Evolutionary conservation across 1,140 invertebrate genomes (phyloP).

Genomic region (Drosophila funebris): DNA sequence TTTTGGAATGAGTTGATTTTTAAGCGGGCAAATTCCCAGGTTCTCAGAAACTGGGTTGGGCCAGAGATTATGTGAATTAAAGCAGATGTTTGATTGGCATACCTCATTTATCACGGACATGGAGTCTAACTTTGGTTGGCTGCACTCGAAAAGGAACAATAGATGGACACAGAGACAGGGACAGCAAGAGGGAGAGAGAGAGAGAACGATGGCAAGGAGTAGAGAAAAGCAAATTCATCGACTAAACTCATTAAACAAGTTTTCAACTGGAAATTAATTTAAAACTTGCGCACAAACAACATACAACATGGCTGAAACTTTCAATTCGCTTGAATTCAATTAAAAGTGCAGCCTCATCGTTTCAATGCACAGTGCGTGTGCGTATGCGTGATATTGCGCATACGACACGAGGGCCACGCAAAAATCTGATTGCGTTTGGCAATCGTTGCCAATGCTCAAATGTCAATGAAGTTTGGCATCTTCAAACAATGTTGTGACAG

Average conservation of each 20-base stretch:
- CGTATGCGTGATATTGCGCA: conserved; percentile 76
- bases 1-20: conserved; percentile 16
- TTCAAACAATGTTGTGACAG: conserved; percentile 55
- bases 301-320: conserved; percentile 37
- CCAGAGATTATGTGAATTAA: background rate
- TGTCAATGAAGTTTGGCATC: conserved; percentile 52
- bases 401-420: conserved; percentile 57
- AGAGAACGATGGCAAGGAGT: no score
- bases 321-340: conserved; percentile 71
- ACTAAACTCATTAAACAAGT: conserved; percentile 74
- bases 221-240: conserved; percentile 47
- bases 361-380: conserved; percentile 21
- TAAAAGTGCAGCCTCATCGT: conserved; percentile 66
- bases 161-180: no score
- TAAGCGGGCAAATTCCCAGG: background rate
- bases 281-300: conserved; percentile 49
- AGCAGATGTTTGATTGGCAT: background rate
- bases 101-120: background rate
- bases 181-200: no score
- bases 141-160: background rate
- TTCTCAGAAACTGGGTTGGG: conserved; percentile 32
- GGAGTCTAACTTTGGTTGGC: background rate
- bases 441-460: conserved; percentile 22
- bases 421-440: conserved; percentile 30
- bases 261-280: conserved; percentile 73